These are phyloP conservation scores for Acanthococcus lagerstroemiae DNA, from an alignment of 2,888 invertebrate species.

Conservation along the genomic window DNA sequence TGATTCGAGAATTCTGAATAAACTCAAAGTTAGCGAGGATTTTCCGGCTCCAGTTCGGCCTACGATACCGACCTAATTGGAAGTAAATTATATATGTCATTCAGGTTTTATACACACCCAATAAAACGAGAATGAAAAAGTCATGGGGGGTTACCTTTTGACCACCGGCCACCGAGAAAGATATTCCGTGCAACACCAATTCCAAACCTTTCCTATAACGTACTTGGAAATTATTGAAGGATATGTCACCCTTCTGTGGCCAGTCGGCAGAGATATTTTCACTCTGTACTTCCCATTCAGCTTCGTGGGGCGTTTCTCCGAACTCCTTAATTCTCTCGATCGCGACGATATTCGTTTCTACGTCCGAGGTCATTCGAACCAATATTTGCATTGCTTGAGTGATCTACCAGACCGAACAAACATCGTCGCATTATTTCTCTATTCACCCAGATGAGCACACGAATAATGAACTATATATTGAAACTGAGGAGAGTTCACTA, in stretches of 20 bases:
- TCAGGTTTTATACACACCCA: too few species aligned
- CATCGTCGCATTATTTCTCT: too few species aligned
- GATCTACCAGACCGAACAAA: too few species aligned
- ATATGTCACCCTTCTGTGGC: conserved; percentile 72
- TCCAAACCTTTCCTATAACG: conserved; percentile 79
- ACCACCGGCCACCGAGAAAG: conserved; percentile 64
- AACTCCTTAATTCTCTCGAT: too few species aligned
- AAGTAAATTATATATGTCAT: too few species aligned
- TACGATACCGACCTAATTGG: conserved; percentile 82
- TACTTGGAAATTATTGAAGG: conserved; percentile 70
- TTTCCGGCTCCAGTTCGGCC: conserved; percentile 88
- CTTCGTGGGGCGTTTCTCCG: conserved; percentile 60
- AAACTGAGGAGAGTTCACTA: too few species aligned
- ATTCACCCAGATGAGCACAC: too few species aligned
- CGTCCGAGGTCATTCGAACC: conserved; percentile 89
- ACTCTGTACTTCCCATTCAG: conserved; percentile 8
- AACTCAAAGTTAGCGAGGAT: too few species aligned
- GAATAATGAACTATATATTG: too few species aligned
- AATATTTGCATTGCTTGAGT: conserved; percentile 94
- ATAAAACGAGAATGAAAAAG: too few species aligned
- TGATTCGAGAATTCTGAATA: conserved; percentile 81
- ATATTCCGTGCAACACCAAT: conserved; percentile 70
- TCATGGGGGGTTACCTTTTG: too few species aligned
- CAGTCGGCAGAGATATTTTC: conserved; percentile 47
- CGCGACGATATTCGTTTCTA: conserved; percentile 94